Percentiles rank a stretch among this genome's conserved stretches.
Evolutionary conservation across 2,113 vertebrate genomes (phyloP).

Genomic region (Nothobranchius furzeri): DNA sequence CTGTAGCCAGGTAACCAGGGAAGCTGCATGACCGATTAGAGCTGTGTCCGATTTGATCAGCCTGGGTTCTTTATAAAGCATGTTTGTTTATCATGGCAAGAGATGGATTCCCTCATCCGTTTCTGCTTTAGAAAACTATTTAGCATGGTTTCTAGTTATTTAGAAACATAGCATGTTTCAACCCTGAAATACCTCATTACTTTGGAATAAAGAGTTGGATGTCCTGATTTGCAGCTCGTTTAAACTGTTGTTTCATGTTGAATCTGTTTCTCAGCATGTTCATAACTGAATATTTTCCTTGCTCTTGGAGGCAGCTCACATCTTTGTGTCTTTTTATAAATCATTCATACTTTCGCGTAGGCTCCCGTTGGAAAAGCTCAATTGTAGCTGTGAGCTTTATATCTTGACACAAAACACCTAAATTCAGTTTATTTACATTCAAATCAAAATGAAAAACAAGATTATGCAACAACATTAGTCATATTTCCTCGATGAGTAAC

Average conservation of each 20-base stretch:
- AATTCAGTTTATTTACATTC: neutral
- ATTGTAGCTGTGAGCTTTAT: neutral
- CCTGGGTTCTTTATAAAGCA: conserved; percentile 41
- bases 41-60: conserved; percentile 53
- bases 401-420: neutral
- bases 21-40: conserved; percentile 62
- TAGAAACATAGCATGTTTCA: conserved; percentile 17
- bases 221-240: conserved; percentile 37
- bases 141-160: conserved; percentile 5
- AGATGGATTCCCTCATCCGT: conserved; percentile 28
- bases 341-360: conserved; percentile 1
- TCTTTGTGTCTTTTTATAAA: neutral
- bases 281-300: neutral
- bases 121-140: conserved; percentile 31
- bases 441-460: neutral
- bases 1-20: conserved; percentile 30
- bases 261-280: neutral
- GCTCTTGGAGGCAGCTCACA: neutral
- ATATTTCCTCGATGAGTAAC: neutral
- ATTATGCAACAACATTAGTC: neutral
- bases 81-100: neutral
- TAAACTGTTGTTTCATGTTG: neutral
- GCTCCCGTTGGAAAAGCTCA: neutral
- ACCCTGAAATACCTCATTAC: conserved; percentile 55
- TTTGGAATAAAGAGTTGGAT: conserved; percentile 50